Conservation (phyloP, 2,797 vertebrate species). For the Lagorchestes hirsutus region DNA sequence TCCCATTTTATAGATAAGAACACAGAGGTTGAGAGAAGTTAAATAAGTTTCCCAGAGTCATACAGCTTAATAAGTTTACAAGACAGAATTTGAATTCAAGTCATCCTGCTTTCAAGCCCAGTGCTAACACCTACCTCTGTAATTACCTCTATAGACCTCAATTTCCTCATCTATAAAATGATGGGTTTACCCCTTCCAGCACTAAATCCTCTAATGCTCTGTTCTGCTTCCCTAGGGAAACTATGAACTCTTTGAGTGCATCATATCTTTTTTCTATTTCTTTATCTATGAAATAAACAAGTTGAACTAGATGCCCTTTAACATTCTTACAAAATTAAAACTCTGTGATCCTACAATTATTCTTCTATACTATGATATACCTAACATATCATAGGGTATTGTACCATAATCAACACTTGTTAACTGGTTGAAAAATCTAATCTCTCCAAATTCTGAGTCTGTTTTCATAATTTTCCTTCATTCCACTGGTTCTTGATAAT, state of each 20-base stretch:
- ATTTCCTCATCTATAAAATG: not conserved
- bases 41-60: not conserved
- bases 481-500: too few species aligned
- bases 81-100: not conserved
- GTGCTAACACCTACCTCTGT: not conserved
- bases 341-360: too few species aligned
- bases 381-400: too few species aligned
- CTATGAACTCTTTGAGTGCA: not conserved
- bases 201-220: not conserved
- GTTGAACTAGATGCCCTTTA: too few species aligned
- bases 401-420: too few species aligned
- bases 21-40: not conserved
- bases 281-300: not conserved
- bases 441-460: too few species aligned
- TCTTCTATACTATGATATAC: too few species aligned
- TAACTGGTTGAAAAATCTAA: too few species aligned
- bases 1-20: not conserved
- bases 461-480: too few species aligned
- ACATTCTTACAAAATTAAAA: too few species aligned
- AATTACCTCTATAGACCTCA: not conserved
- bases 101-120: not conserved
- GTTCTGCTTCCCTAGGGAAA: not conserved
- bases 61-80: not conserved
- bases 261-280: not conserved
- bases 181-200: not conserved